Evolutionary conservation across 2,797 vertebrate genomes (phyloP).

Genomic region (Kryptopterus vitreolus): DNA sequence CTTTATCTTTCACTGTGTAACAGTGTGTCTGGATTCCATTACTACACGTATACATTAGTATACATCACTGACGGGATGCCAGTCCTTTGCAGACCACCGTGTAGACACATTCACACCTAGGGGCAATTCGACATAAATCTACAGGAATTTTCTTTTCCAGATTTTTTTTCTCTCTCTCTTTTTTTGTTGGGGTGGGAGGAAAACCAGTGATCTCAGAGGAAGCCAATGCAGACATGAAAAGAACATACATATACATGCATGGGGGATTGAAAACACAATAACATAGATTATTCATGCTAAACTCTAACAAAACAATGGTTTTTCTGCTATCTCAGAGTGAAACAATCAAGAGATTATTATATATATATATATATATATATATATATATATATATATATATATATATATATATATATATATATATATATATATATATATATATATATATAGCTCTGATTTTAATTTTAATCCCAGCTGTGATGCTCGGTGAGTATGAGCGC

Average conservation of each 20-base stretch:
- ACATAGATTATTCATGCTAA: not conserved
- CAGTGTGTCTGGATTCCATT: not conserved
- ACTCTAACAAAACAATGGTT: conserved; percentile 12
- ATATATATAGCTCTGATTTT: not conserved
- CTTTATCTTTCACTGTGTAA: not conserved
- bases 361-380: no score
- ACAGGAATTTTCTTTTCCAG: not conserved
- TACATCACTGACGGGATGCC: not conserved
- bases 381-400: no score
- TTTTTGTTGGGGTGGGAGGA: not conserved
- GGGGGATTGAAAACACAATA: not conserved
- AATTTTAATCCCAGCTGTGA: not conserved
- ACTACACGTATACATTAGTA: not conserved
- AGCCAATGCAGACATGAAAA: not conserved
- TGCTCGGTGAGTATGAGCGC: conserved; percentile 9
- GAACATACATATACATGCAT: not conserved
- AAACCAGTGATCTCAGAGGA: not conserved
- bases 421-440: no score
- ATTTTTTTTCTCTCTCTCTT: not conserved
- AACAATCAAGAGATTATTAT: not conserved
- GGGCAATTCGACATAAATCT: not conserved
- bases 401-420: no score
- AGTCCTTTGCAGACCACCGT: not conserved
- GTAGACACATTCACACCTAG: not conserved
- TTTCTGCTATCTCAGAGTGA: conserved; percentile 6